Evolutionary conservation across 2,797 vertebrate genomes (phyloP).

Genomic region (Cottoperca gobio): DNA sequence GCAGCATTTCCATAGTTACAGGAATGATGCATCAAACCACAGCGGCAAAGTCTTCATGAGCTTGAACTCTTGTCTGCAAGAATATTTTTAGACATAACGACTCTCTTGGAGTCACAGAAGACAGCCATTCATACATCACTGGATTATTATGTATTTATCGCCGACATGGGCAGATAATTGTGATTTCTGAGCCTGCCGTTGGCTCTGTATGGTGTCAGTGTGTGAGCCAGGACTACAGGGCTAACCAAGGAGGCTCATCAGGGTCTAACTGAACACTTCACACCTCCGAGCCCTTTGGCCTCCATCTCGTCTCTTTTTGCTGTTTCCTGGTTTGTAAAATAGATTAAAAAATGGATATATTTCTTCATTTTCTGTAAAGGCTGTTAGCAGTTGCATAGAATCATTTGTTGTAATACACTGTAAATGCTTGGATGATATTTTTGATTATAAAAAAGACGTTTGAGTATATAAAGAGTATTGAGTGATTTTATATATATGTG

Average conservation of each 20-base stretch:
- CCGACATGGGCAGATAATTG: slow-evolving; percentile 38
- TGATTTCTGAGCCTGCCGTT: slow-evolving; percentile 36
- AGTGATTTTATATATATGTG: slow-evolving; percentile 25
- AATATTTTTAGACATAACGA: slow-evolving; percentile 52
- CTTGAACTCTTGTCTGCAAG: slow-evolving; percentile 48
- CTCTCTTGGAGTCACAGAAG: slow-evolving; percentile 45
- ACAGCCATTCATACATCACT: slow-evolving; percentile 57
- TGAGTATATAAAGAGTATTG: slow-evolving; percentile 49
- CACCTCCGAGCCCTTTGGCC: slow-evolving; percentile 54
- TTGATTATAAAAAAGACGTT: slow-evolving; percentile 83
- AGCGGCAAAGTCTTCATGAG: slow-evolving; percentile 49
- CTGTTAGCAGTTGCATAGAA: slow-evolving; percentile 82
- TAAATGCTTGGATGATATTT: slow-evolving; percentile 89
- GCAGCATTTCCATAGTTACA: slow-evolving; percentile 71
- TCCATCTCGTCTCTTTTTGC: slow-evolving; percentile 65
- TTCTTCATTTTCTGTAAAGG: slow-evolving; percentile 88
- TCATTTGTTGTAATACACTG: slow-evolving; percentile 86
- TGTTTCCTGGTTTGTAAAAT: slow-evolving; percentile 81
- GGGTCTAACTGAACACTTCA: slow-evolving; percentile 67
- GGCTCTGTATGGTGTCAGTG: slow-evolving; percentile 52
- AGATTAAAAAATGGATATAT: slow-evolving; percentile 82
- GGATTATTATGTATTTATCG: slow-evolving; percentile 59
- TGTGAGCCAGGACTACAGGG: slow-evolving; percentile 62
- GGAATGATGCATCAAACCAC: slow-evolving; percentile 47
- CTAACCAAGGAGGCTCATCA: slow-evolving; percentile 63